These are phyloP conservation scores for Saxicola maurus DNA, from an alignment of 2,797 vertebrate genomes.

Conservation along the genomic window DNA sequence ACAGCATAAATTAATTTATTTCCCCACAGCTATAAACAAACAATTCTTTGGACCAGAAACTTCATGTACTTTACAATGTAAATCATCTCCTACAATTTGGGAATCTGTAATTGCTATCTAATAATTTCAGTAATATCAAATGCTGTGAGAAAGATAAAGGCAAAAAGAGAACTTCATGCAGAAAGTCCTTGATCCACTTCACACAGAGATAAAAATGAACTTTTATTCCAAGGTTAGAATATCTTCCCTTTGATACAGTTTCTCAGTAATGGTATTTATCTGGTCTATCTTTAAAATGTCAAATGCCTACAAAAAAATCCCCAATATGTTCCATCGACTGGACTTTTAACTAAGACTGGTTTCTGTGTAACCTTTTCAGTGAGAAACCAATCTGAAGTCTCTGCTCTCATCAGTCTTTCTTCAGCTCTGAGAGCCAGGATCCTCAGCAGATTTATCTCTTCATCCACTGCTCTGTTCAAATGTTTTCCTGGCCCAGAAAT, in stretches of 20 bases:
- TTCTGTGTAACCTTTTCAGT: constrained; percentile 2
- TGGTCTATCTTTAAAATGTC: constrained; percentile 32
- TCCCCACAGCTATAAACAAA: neutral
- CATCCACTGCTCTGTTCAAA: neutral
- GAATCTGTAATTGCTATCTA: neutral
- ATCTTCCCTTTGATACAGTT: neutral
- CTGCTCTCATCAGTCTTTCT: neutral
- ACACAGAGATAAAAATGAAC: neutral
- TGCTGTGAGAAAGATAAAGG: neutral
- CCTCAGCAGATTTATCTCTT: neutral
- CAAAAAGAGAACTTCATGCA: neutral
- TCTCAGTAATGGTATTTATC: constrained; percentile 3
- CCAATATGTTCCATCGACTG: neutral
- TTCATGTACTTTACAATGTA: neutral
- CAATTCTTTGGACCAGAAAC: neutral
- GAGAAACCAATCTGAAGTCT: neutral
- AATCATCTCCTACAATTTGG: neutral
- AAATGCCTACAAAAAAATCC: neutral
- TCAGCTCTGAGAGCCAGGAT: neutral
- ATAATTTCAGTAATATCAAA: neutral
- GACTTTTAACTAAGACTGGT: neutral
- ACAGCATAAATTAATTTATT: neutral
- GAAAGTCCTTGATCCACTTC: neutral
- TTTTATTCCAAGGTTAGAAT: neutral
- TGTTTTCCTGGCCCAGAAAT: neutral